Conservation (phyloP, 1,140 invertebrate species). For the Plectrocnemia conspersa region DNA sequence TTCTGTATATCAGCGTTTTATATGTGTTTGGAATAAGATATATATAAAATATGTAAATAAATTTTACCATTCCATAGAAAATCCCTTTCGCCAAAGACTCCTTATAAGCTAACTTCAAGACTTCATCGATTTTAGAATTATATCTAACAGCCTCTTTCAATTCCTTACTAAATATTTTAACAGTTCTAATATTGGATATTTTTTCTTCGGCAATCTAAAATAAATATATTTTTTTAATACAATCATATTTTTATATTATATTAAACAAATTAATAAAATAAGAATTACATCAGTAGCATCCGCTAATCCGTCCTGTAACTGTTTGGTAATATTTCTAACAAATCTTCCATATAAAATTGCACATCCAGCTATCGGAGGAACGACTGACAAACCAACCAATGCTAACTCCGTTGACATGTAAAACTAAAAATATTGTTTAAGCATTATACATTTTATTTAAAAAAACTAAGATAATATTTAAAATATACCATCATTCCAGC, state of each 20-base stretch:
- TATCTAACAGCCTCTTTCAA: constrained; percentile 70
- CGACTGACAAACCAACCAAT: constrained; percentile 75
- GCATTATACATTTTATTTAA: constrained; percentile 19
- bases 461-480: background rate
- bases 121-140: constrained; percentile 61
- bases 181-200: constrained; percentile 89
- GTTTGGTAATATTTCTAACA: constrained; percentile 77
- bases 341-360: constrained; percentile 88
- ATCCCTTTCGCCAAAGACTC: constrained; percentile 81
- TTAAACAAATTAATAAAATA: constrained; percentile 3
- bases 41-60: no score
- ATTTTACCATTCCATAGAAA: constrained; percentile 91
- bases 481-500: constrained; percentile 85
- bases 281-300: constrained; percentile 58
- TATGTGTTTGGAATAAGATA: no score
- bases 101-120: constrained; percentile 77
- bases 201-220: constrained; percentile 84
- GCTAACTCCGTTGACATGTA: constrained; percentile 88
- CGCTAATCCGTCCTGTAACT: constrained; percentile 80
- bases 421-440: constrained; percentile 54
- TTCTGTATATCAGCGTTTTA: no score
- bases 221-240: constrained; percentile 13
- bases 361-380: constrained; percentile 80
- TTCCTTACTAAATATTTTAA: constrained; percentile 89
- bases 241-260: constrained; percentile 5